These are phyloP conservation scores for Loris lydekkerianus DNA, from an alignment of 2,797 vertebrate genomes.

Conservation along the genomic window DNA sequence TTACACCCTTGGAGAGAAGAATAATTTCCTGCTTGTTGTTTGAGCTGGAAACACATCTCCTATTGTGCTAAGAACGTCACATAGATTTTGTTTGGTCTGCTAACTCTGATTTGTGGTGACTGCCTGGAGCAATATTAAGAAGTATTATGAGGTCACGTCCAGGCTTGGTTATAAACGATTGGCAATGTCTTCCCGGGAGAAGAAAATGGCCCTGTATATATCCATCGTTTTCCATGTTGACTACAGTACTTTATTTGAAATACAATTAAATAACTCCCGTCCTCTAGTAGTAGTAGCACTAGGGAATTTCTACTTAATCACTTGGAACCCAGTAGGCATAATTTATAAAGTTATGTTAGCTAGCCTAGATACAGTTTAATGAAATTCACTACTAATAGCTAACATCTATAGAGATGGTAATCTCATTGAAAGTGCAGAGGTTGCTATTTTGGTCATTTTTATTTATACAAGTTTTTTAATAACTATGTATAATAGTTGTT, in stretches of 20 bases:
- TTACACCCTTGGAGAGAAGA: not conserved
- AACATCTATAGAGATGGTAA: slow-evolving; percentile 53
- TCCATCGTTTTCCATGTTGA: not conserved
- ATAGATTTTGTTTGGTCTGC: not conserved
- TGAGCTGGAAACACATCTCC: not conserved
- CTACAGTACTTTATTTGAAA: not conserved
- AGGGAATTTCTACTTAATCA: slow-evolving; percentile 59
- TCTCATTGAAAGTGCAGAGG: slow-evolving; percentile 9
- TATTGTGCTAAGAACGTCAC: not conserved
- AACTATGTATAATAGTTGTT: not conserved
- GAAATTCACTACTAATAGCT: slow-evolving; percentile 50
- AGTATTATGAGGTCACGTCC: not conserved
- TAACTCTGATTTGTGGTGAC: not conserved
- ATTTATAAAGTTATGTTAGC: slow-evolving; percentile 64
- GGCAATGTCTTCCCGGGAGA: not conserved
- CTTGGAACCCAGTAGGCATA: not conserved
- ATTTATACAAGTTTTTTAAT: slow-evolving; percentile 37
- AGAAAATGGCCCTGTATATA: not conserved
- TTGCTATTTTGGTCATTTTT: slow-evolving; percentile 62
- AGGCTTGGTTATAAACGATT: not conserved
- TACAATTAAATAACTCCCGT: slow-evolving; percentile 27
- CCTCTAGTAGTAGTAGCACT: not conserved
- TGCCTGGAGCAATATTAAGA: slow-evolving; percentile 11
- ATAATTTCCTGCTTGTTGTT: slow-evolving; percentile 18
- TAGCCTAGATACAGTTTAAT: slow-evolving; percentile 42